phyloP scores from a whole-genome alignment of 2,797 vertebrate species.

The Babyrousa celebensis region DNA sequence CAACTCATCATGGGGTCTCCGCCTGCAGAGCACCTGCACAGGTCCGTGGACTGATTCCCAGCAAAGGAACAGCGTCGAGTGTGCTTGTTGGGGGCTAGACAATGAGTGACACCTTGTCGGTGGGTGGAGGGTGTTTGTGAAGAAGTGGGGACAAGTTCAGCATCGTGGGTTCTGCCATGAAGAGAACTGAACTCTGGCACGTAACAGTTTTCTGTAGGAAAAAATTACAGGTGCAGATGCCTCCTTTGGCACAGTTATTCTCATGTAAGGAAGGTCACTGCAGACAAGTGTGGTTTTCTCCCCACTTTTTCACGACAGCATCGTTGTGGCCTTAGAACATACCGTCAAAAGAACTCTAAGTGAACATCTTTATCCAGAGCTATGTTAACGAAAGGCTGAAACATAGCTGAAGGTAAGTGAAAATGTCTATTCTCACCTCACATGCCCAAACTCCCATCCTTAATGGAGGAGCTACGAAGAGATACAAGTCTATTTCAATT shows the following conservation, averaged over 20 bases:
- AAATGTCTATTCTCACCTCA: constrained; percentile 21
- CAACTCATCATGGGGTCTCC: background rate
- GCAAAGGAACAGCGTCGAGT: background rate
- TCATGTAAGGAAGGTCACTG: background rate
- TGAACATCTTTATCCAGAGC: background rate
- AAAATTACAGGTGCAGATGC: background rate
- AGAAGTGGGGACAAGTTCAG: background rate
- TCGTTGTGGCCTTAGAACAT: background rate
- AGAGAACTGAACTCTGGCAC: background rate
- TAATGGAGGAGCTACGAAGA: constrained; percentile 21
- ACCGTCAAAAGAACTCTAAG: background rate
- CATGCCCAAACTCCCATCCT: constrained; percentile 1
- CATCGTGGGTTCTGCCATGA: background rate
- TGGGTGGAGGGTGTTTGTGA: background rate
- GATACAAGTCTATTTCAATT: background rate
- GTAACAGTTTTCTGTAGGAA: background rate
- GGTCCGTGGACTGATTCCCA: background rate
- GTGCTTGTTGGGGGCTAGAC: background rate
- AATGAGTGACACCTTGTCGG: background rate
- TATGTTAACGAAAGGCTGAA: background rate
- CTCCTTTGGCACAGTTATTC: background rate
- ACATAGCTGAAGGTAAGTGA: constrained; percentile 11
- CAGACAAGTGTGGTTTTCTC: background rate
- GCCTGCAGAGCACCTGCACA: no score
- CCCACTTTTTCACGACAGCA: background rate